Conservation (phyloP, 2,888 invertebrate species). For the Diaprepes abbreviatus region DNA sequence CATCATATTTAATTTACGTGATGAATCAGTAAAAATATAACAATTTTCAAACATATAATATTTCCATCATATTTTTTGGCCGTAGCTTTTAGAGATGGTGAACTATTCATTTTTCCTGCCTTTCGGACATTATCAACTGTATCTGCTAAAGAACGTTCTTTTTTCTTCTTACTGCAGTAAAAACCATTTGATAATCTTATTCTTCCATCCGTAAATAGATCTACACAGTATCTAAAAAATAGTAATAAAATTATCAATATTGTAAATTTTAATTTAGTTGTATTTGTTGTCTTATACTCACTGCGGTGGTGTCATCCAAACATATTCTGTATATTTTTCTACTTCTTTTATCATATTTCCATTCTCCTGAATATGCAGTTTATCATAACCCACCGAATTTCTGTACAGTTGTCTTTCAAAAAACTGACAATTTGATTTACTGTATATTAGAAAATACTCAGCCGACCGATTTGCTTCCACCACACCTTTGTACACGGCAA, state of each 20-base stretch:
- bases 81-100: no score
- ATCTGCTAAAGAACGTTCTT: neutral
- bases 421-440: neutral
- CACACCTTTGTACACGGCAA: neutral
- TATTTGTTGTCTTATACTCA: no score
- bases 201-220: slow-evolving; percentile 10
- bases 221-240: slow-evolving; percentile 28
- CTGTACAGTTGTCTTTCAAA: neutral
- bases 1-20: no score
- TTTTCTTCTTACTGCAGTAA: slow-evolving; percentile 1
- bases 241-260: no score
- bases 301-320: no score
- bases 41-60: no score
- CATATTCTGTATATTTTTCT: neutral
- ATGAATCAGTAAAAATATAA: no score
- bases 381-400: neutral
- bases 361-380: neutral
- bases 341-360: neutral
- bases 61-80: no score
- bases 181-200: slow-evolving; percentile 11
- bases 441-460: neutral
- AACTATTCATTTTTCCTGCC: no score
- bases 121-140: no score
- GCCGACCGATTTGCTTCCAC: neutral
- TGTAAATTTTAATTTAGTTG: no score